Percentiles rank a stretch among this genome's conserved stretches.
Evolutionary conservation across 2,888 invertebrate species (phyloP).

Genomic region (Trilocha varians): DNA sequence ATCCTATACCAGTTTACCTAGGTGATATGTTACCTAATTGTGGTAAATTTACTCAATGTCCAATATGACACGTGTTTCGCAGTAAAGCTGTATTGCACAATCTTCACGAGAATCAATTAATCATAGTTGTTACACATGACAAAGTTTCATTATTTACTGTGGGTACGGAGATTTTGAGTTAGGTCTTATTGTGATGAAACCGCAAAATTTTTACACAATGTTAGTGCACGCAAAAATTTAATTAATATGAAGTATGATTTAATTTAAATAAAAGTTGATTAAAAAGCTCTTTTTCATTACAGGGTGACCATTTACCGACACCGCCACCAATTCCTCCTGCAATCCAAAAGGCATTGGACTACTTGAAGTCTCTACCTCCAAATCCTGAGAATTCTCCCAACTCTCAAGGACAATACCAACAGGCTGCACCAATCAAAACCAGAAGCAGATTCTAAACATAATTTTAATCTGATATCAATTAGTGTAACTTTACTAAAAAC

Average conservation of each 20-base stretch:
- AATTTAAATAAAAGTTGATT: background rate
- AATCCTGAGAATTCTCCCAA: conserved; percentile 50
- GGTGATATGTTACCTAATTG: conserved; percentile 7
- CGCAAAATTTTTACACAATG: too few species aligned
- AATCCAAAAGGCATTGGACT: conserved; percentile 79
- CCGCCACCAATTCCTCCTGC: conserved; percentile 86
- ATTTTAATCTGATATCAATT: conserved; percentile 10
- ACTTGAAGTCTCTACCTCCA: conserved; percentile 71
- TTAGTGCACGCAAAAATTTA: too few species aligned
- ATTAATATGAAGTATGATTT: too few species aligned
- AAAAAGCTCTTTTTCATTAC: conserved; percentile 12
- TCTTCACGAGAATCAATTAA: background rate
- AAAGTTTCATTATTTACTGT: background rate
- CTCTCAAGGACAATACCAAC: conserved; percentile 43
- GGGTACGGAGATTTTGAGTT: background rate
- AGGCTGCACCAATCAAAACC: conserved; percentile 36
- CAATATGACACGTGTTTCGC: background rate
- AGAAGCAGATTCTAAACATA: conserved; percentile 33
- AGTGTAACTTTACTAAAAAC: conserved; percentile 7
- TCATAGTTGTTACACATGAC: conserved; percentile 1
- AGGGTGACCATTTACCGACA: conserved; percentile 84
- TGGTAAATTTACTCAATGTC: background rate
- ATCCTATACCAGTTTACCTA: conserved; percentile 16
- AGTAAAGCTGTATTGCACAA: background rate
- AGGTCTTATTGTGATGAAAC: too few species aligned